phyloP scores from a whole-genome alignment of 2,797 vertebrate species.

The Discoglossus pictus region DNA sequence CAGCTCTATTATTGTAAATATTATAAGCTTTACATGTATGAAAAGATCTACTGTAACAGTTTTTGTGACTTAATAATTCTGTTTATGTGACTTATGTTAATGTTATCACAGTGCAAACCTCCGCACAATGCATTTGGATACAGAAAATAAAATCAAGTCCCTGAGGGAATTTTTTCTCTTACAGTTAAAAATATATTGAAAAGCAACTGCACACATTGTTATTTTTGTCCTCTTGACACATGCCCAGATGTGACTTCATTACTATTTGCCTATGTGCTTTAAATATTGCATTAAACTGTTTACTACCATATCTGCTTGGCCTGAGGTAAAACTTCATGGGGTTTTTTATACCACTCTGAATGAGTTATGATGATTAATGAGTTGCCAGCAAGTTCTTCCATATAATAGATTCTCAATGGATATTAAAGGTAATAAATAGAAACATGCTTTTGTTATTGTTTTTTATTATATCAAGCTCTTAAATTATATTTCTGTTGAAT shows the following conservation, averaged over 20 bases:
- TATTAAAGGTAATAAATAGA: constrained; percentile 30
- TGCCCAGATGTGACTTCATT: constrained; percentile 48
- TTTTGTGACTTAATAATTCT: no score
- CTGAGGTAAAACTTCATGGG: constrained; percentile 21
- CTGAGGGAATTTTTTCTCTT: constrained; percentile 18
- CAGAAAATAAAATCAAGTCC: constrained; percentile 57
- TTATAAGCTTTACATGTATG: no score
- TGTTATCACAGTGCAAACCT: background rate
- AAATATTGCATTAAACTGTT: constrained; percentile 22
- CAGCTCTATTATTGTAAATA: no score
- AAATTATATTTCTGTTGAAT: constrained; percentile 20
- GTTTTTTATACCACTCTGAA: background rate
- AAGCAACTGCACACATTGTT: constrained; percentile 35
- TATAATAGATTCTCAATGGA: background rate
- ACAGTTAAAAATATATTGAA: constrained; percentile 51
- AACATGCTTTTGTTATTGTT: constrained; percentile 13
- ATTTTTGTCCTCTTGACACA: constrained; percentile 29
- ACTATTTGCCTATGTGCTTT: constrained; percentile 10
- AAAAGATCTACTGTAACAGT: no score
- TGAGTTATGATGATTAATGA: constrained; percentile 33
- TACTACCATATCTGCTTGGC: constrained; percentile 11
- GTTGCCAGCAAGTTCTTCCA: constrained; percentile 1
- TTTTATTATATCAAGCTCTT: constrained; percentile 14
- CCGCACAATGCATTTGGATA: constrained; percentile 52
- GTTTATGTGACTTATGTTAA: no score